Evolutionary conservation across 2,797 vertebrate species (phyloP).

Genomic region (Eremophila alpestris): DNA sequence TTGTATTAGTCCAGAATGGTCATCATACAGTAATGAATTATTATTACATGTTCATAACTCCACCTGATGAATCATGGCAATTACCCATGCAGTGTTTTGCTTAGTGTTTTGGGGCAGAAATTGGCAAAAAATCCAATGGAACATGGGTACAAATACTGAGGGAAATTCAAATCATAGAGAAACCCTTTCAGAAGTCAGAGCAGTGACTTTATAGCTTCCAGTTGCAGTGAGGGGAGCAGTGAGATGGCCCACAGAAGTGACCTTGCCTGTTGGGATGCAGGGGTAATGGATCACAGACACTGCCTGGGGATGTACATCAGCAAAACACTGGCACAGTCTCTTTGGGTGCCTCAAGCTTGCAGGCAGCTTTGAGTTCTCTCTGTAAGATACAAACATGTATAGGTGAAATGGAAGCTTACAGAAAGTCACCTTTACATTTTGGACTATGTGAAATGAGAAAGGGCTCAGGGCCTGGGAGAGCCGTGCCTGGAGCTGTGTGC

Average conservation of each 20-base stretch:
- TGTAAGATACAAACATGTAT: neutral
- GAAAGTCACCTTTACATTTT: neutral
- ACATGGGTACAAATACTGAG: neutral
- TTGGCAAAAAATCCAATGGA: neutral
- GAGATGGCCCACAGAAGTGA: neutral
- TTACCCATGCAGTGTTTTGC: neutral
- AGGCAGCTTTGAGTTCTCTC: neutral
- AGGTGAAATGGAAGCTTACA: neutral
- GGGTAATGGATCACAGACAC: fast-evolving
- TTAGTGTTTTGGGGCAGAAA: neutral
- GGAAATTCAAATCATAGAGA: neutral
- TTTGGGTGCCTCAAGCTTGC: neutral
- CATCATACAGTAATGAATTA: neutral
- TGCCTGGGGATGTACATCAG: neutral
- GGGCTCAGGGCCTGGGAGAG: neutral
- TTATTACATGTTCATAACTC: neutral
- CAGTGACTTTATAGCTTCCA: neutral
- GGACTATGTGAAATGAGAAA: neutral
- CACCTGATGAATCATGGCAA: neutral
- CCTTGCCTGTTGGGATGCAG: neutral
- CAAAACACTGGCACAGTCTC: neutral
- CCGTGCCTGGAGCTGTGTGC: neutral
- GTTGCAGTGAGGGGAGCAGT: neutral
- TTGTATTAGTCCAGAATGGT: neutral
- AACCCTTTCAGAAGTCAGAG: neutral